phyloP scores from a whole-genome alignment of 2,888 invertebrate genomes.

The Drymonia ruficornis region DNA sequence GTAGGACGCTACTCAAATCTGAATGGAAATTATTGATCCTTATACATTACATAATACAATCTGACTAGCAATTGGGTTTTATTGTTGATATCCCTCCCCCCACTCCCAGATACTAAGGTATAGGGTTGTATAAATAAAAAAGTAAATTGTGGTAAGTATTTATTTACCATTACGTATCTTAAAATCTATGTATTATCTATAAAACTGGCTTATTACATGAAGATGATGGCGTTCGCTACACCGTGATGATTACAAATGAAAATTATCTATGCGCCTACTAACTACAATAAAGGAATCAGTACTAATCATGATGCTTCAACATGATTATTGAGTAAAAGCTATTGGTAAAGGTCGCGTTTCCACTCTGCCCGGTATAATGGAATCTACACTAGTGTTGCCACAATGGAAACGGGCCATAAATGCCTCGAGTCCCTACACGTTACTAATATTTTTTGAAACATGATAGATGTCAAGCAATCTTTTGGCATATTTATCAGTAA shows the following conservation, averaged over 20 bases:
- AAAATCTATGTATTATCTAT: slow-evolving; percentile 64
- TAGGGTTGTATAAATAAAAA: slow-evolving; percentile 32
- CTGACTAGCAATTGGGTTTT: slow-evolving; percentile 65
- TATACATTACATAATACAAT: slow-evolving; percentile 70
- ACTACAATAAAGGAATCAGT: slow-evolving; percentile 54
- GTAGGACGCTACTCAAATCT: slow-evolving; percentile 67
- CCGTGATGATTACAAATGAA: slow-evolving; percentile 38
- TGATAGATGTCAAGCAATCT: slow-evolving; percentile 28
- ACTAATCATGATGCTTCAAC: slow-evolving; percentile 44
- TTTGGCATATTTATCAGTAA: slow-evolving; percentile 10
- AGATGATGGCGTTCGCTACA: slow-evolving; percentile 58
- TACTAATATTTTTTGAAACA: slow-evolving; percentile 5
- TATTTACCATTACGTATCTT: slow-evolving; percentile 78
- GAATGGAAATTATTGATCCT: slow-evolving; percentile 63
- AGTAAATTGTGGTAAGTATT: slow-evolving; percentile 61
- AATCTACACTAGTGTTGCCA: slow-evolving; percentile 8
- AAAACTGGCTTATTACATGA: slow-evolving; percentile 71
- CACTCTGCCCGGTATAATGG: slow-evolving; percentile 25
- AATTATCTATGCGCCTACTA: slow-evolving; percentile 36
- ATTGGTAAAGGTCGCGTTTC: slow-evolving; percentile 35
- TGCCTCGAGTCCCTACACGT: slow-evolving; percentile 10
- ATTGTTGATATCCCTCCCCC: slow-evolving; percentile 33
- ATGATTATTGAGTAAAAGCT: slow-evolving; percentile 36
- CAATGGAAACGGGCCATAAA: slow-evolving; percentile 28
- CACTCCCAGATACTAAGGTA: too few species aligned